A percentile compares a stretch with the other conserved stretches of the same genome.
These are phyloP conservation scores for Hippocampus comes DNA, from an alignment of 2,113 vertebrate species.

Conservation along the genomic window DNA sequence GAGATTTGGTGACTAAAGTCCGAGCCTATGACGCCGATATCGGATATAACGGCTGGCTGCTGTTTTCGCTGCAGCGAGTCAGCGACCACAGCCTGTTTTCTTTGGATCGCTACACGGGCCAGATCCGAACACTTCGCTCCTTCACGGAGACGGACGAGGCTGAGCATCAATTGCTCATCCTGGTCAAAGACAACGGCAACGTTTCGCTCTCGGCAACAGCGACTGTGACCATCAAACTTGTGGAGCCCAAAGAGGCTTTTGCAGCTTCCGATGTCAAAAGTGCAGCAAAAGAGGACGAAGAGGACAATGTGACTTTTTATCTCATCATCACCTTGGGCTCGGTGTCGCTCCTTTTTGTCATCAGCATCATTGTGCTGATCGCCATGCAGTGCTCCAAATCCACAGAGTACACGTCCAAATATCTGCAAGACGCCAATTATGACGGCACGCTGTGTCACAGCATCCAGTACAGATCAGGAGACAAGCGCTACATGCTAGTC, in stretches of 20 bases:
- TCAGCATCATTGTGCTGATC: conserved; percentile 60
- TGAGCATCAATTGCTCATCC: conserved; percentile 20
- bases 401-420: too few species aligned
- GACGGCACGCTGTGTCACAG: too few species aligned
- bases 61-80: conserved; percentile 51
- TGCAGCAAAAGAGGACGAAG: conserved; percentile 28
- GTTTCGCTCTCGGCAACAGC: conserved; percentile 61
- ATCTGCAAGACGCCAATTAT: too few species aligned
- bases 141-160: too few species aligned
- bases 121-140: too few species aligned
- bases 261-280: conserved; percentile 55
- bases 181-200: conserved; percentile 68
- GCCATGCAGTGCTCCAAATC: too few species aligned
- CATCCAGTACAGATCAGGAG: conserved; percentile 15
- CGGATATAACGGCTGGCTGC: conserved; percentile 69
- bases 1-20: conserved; percentile 67
- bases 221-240: conserved; percentile 58
- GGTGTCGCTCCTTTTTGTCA: conserved; percentile 56
- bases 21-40: conserved; percentile 67
- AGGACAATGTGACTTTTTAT: conserved; percentile 51
- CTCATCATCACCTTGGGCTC: conserved; percentile 59
- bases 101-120: too few species aligned
- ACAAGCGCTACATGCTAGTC: conserved; percentile 63
- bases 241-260: conserved; percentile 64
- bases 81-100: too few species aligned